Base-by-base conservation (phyloP, 1,140 invertebrate species). In the Orchesella cincta region DNA sequence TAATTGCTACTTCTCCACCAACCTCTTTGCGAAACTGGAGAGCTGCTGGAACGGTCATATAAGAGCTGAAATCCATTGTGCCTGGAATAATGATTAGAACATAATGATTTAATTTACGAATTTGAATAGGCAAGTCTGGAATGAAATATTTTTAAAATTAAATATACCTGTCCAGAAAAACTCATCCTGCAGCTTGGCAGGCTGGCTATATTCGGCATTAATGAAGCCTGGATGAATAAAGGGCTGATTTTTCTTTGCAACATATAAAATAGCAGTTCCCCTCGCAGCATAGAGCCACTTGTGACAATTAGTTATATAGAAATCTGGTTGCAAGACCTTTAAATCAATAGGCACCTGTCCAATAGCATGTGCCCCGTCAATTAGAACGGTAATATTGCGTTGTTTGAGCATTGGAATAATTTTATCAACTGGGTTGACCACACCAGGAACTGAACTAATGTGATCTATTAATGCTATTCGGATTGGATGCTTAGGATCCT, bases 291-390 rank as follows among this genome's bases (percentile, higher is more conserved):
- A 81, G 1, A 81, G n/a, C 80, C 80, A 81, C 29, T 81, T 81
- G 46, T 81, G 80, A 18, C 54, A 71, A 52, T 77, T 79, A 0
- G 80, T 78, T n/a, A 81, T 62, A 54, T 81, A 81, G 46, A 57
- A 81, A 54, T 81, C 80, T 0, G 76, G 76, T 18, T 75, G 36
- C 1, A 81, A 31, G 1, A 64, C 29, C 1, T 36, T 75, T 0
- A 81, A 26, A 33, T 81, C 64, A 8, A 81, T 35, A 20, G 72
- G 75, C 23, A 81, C 36, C 34, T 81, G 80, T 16, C 80, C 80
- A 33, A 81, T 73, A 1, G 75, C 80, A 70, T 81, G 80, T 35
- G 80, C 80, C 0, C 80, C 80, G 64, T 81, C 80, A 35, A 81
- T 79, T 0, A 81, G 33, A 36, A 52, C 67, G 1, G 51, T 23